These are phyloP conservation scores for Eretmocerus hayati DNA, from an alignment of 2,888 invertebrate species.

Conservation along the genomic window DNA sequence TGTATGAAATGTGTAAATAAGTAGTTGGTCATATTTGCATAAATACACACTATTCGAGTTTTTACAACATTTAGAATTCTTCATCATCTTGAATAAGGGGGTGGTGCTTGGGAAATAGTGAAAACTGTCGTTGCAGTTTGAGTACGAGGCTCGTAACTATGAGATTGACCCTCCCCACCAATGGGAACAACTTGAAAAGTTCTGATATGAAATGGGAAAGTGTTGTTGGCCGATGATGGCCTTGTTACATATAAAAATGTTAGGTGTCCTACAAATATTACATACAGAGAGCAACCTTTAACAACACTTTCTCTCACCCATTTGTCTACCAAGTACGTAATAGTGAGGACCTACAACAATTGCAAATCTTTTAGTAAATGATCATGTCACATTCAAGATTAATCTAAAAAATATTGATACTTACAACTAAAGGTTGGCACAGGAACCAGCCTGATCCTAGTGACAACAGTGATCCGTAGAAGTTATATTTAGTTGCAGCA, in stretches of 20 bases:
- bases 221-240: slow-evolving; percentile 34
- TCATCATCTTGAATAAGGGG: slow-evolving; percentile 1
- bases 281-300: slow-evolving; percentile 37
- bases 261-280: slow-evolving; percentile 36
- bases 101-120: slow-evolving; percentile 29
- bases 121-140: slow-evolving; percentile 28
- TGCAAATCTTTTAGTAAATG: slow-evolving; percentile 4
- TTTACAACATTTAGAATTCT: background rate
- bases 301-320: slow-evolving; percentile 74
- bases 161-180: slow-evolving; percentile 34
- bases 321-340: slow-evolving; percentile 57
- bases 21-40: slow-evolving; percentile 8
- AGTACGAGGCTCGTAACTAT: slow-evolving; percentile 36
- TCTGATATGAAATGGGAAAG: slow-evolving; percentile 42
- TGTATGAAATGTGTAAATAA: slow-evolving; percentile 20
- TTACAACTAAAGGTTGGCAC: slow-evolving; percentile 38
- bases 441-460: slow-evolving; percentile 40
- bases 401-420: background rate
- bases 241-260: slow-evolving; percentile 38
- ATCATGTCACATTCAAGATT: slow-evolving; percentile 1
- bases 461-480: slow-evolving; percentile 36
- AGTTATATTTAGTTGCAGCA: slow-evolving; percentile 32
- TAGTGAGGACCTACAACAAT: slow-evolving; percentile 63
- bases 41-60: no score
- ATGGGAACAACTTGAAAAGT: slow-evolving; percentile 39